Percentiles rank a stretch among this genome's conserved stretches.
Conservation (phyloP, 30 jellyfish, hydroid and myxozoan species). For the Hydra vulgaris region DNA sequence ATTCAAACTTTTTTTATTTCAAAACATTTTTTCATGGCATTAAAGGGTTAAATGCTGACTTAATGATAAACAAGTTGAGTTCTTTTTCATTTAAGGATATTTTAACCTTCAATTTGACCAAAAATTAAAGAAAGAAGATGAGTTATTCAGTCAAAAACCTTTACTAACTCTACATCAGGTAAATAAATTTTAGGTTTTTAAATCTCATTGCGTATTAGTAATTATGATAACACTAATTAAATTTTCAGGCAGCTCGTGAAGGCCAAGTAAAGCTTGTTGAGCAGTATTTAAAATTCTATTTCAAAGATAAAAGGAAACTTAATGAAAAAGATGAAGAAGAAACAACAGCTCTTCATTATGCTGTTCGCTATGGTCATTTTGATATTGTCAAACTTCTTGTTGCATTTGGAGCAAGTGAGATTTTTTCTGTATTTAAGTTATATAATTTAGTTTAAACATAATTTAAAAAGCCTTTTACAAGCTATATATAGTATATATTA, state of each 20-base stretch:
- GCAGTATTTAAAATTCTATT: conserved; percentile 36
- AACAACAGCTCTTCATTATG: conserved; percentile 84
- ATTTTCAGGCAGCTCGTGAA: too few species aligned
- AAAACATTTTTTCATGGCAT: too few species aligned
- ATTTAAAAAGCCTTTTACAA: too few species aligned
- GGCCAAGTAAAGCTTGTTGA: conserved; percentile 70
- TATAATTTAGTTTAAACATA: too few species aligned
- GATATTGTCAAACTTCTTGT: conserved; percentile 68
- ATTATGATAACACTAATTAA: too few species aligned
- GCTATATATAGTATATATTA: too few species aligned
- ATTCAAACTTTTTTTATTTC: too few species aligned
- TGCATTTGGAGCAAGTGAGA: conserved; percentile 80
- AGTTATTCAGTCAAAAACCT: neutral
- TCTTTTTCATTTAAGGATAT: too few species aligned
- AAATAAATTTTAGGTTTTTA: neutral
- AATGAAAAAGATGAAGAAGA: conserved; percentile 71
- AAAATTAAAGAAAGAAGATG: neutral
- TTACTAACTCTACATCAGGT: neutral
- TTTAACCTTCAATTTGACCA: neutral
- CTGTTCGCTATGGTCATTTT: conserved; percentile 91
- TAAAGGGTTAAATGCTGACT: too few species aligned
- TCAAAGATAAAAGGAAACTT: conserved; percentile 62
- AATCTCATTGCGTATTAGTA: too few species aligned
- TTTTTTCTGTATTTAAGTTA: neutral
- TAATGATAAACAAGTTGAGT: too few species aligned